These are phyloP conservation scores for Thecophora atra DNA, from an alignment of 2,888 invertebrate species.

Conservation along the genomic window DNA sequence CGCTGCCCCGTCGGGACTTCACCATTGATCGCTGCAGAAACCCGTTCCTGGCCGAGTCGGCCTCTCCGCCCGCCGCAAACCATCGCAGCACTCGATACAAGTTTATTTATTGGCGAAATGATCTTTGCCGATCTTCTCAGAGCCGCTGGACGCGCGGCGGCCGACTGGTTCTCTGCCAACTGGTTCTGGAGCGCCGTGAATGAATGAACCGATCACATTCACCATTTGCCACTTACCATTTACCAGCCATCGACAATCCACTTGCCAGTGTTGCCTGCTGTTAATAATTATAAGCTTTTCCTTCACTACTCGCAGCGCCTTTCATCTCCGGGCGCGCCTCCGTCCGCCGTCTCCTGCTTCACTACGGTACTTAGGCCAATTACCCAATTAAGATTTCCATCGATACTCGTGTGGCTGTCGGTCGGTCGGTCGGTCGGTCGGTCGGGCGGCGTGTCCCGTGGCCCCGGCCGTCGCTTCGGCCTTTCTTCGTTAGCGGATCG, in stretches of 20 bases:
- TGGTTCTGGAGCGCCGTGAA: slow-evolving; percentile 17
- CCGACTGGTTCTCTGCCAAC: slow-evolving; percentile 33
- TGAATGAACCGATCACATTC: slow-evolving; percentile 42
- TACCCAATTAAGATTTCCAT: slow-evolving; percentile 49
- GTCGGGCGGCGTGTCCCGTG: slow-evolving; percentile 2
- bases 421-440: not conserved
- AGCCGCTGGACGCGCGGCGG: slow-evolving; percentile 3
- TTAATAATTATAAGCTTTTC: slow-evolving; percentile 6
- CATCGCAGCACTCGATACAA: slow-evolving; percentile 14
- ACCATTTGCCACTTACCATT: not conserved
- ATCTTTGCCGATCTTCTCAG: slow-evolving; percentile 19
- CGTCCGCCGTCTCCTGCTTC: slow-evolving; percentile 35
- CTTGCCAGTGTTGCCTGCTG: slow-evolving; percentile 7
- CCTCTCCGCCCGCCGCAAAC: too few relatives aligned
- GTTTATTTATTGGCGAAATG: slow-evolving; percentile 35
- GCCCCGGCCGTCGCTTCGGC: not conserved
- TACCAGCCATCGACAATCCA: not conserved
- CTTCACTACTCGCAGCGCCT: slow-evolving; percentile 14
- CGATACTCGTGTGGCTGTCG: slow-evolving; percentile 22
- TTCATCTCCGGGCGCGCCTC: slow-evolving; percentile 27
- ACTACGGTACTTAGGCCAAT: slow-evolving; percentile 54
- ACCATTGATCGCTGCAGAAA: slow-evolving; percentile 38
- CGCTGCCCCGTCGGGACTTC: not conserved
- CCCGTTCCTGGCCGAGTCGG: slow-evolving; percentile 45
- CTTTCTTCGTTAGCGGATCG: not conserved